These are phyloP conservation scores for Lagopus muta DNA, from an alignment of 2,113 vertebrate genomes.

Conservation along the genomic window DNA sequence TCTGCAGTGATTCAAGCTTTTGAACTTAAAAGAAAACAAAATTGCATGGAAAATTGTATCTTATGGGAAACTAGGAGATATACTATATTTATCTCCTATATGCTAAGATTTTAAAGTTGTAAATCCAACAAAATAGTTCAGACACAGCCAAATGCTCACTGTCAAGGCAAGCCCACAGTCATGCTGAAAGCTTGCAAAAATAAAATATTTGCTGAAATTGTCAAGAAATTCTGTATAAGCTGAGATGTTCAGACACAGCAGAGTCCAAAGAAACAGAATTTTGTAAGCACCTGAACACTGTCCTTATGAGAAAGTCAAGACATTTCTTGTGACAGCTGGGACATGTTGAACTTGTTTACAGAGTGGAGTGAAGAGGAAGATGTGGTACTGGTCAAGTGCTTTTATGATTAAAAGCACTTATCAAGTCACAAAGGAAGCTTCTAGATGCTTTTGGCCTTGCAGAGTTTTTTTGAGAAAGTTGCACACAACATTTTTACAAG, in stretches of 20 bases:
- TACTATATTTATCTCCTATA: not conserved
- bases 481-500: rapidly evolving
- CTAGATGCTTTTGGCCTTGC: not conserved
- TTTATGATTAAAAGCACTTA: not conserved
- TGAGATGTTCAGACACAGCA: not conserved
- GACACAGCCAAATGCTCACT: not conserved
- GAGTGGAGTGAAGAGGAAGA: rapidly evolving
- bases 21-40: not conserved
- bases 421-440: not conserved
- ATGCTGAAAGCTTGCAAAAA: not conserved
- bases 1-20: not conserved
- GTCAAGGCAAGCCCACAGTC: too few relatives aligned
- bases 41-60: not conserved
- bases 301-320: not conserved
- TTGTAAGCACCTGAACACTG: not conserved
- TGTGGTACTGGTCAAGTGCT: not conserved
- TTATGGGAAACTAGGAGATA: not conserved
- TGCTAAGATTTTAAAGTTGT: not conserved
- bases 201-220: not conserved
- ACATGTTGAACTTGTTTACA: not conserved
- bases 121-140: not conserved
- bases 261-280: not conserved
- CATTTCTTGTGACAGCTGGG: not conserved
- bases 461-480: not conserved
- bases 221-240: not conserved